Evolutionary conservation across 2,888 invertebrate species (phyloP).

Genomic region (Octodonta nipae): DNA sequence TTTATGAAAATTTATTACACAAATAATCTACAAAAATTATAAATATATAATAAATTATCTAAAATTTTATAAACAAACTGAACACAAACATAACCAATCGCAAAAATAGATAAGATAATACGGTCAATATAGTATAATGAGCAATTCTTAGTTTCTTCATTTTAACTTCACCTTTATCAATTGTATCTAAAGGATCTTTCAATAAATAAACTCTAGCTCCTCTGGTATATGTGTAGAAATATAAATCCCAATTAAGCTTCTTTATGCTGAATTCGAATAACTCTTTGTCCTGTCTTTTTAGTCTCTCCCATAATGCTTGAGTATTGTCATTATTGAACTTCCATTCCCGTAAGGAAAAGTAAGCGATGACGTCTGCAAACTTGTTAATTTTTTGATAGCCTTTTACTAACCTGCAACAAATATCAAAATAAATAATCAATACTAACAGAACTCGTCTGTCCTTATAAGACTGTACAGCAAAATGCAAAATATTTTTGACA

Average conservation of each 20-base stretch:
- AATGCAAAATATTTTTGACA: too few relatives aligned
- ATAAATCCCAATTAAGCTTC: slow-evolving; percentile 57
- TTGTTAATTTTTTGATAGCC: slow-evolving; percentile 18
- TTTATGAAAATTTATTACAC: too few relatives aligned
- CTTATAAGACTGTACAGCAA: too few relatives aligned
- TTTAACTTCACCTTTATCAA: slow-evolving; percentile 54
- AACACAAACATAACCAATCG: too few relatives aligned
- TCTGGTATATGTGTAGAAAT: slow-evolving; percentile 16
- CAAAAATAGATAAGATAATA: too few relatives aligned
- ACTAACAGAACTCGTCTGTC: too few relatives aligned
- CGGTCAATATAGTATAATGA: too few relatives aligned
- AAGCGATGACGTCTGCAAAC: slow-evolving; percentile 28
- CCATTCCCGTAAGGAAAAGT: slow-evolving; percentile 72
- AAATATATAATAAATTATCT: too few relatives aligned
- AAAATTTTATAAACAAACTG: too few relatives aligned
- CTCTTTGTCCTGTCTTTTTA: slow-evolving; percentile 45
- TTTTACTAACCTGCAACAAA: slow-evolving; percentile 15
- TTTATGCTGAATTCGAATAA: slow-evolving; percentile 53
- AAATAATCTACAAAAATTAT: too few relatives aligned
- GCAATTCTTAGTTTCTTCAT: slow-evolving; percentile 17
- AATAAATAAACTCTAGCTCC: slow-evolving; percentile 54
- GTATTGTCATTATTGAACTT: slow-evolving; percentile 51
- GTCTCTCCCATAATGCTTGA: slow-evolving; percentile 42
- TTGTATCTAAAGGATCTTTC: slow-evolving; percentile 63
- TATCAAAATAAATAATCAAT: too few relatives aligned